Percentiles rank a stretch among this genome's conserved stretches.
Evolutionary conservation across 2,113 vertebrate genomes (phyloP).

Genomic region (Dromiciops gliroides): DNA sequence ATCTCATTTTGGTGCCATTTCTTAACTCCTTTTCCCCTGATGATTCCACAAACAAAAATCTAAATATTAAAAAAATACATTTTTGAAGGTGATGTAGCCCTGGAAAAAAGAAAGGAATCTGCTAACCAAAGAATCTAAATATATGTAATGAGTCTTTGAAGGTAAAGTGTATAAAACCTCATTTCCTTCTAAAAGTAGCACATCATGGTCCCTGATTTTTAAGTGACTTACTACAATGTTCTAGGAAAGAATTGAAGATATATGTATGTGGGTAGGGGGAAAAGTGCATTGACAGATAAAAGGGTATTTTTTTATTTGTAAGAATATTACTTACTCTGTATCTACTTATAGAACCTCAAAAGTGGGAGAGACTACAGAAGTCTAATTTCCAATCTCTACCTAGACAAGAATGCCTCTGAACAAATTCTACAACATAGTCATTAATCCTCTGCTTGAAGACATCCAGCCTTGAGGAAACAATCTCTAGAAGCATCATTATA

Average conservation of each 20-base stretch:
- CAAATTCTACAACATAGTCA: neutral
- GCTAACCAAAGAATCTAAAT: no score
- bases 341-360: neutral
- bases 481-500: neutral
- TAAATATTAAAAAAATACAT: no score
- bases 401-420: neutral
- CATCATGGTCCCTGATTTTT: neutral
- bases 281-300: neutral
- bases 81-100: no score
- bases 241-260: neutral
- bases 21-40: neutral
- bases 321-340: neutral
- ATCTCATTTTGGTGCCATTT: neutral
- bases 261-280: neutral
- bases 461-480: neutral
- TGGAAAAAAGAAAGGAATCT: no score
- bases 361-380: neutral
- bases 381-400: neutral
- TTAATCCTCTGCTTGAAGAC: neutral
- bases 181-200: neutral
- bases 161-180: no score
- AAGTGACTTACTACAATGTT: neutral
- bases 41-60: neutral
- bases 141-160: no score
- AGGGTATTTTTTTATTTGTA: neutral